Percentiles rank a stretch among this genome's conserved stretches.
Evolutionary conservation across 2,113 vertebrate genomes (phyloP).

Genomic region (Melanerpes formicivorus): DNA sequence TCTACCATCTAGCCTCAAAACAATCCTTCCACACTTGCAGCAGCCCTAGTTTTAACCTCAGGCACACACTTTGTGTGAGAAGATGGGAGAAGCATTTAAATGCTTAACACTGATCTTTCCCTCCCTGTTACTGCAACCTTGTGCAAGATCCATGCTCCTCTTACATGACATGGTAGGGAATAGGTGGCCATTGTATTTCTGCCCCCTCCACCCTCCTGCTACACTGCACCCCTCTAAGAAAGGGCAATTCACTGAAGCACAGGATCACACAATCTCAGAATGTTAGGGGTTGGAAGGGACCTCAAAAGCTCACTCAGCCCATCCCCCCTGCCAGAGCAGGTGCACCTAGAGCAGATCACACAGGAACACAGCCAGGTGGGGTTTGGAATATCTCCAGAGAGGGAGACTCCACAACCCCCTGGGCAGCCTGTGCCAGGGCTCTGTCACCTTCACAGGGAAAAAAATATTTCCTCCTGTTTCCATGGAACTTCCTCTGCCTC

Average conservation of each 20-base stretch:
- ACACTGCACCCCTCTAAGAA: not conserved
- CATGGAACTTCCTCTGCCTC: no score
- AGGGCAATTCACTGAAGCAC: not conserved
- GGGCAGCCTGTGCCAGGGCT: no score
- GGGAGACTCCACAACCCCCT: no score
- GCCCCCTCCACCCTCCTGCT: not conserved
- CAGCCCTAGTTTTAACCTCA: not conserved
- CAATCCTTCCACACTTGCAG: not conserved
- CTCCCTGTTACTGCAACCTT: not conserved
- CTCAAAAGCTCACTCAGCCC: no score
- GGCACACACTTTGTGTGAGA: not conserved
- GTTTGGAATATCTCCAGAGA: no score
- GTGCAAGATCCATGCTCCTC: not conserved
- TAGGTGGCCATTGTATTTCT: not conserved
- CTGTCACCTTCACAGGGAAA: no score
- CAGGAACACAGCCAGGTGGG: no score
- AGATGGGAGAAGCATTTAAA: not conserved
- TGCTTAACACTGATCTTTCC: not conserved
- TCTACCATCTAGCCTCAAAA: not conserved
- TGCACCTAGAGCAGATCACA: no score
- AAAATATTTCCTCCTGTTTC: no score
- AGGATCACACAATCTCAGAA: not conserved
- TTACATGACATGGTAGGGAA: not conserved
- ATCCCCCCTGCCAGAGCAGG: no score
- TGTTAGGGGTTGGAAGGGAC: no score